These are phyloP conservation scores for Lamellibrachia luymesi DNA, from an alignment of 1,140 invertebrate species.

Conservation along the genomic window DNA sequence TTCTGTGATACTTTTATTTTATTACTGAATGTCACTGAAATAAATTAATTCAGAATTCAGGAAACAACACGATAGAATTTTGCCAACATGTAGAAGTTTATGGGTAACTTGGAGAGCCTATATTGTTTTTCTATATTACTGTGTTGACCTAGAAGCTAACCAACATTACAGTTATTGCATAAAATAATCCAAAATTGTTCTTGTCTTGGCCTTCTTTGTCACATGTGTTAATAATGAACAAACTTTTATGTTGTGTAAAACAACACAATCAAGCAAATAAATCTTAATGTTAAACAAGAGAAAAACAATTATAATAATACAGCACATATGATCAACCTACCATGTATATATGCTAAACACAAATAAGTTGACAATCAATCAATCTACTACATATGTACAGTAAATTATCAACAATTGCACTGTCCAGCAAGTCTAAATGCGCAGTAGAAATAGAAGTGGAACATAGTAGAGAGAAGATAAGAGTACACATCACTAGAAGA, in stretches of 20 bases:
- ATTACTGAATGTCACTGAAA: not conserved
- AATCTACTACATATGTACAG: not conserved
- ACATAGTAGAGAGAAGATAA: not conserved
- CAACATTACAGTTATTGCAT: too few species aligned
- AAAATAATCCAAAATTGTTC: too few species aligned
- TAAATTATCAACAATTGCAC: not conserved
- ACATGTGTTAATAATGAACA: too few species aligned
- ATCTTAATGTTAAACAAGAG: not conserved
- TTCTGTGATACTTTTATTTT: not conserved
- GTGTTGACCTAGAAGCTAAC: too few species aligned
- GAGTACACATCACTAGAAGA: not conserved
- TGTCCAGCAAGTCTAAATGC: not conserved
- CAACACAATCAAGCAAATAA: too few species aligned
- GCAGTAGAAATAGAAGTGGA: not conserved
- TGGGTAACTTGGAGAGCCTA: too few species aligned
- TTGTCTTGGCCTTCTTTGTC: too few species aligned
- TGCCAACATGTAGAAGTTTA: too few species aligned
- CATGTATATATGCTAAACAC: not conserved
- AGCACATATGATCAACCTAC: not conserved
- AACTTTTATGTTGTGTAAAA: too few species aligned
- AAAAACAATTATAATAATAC: not conserved
- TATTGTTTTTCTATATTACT: too few species aligned
- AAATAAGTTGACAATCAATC: too few species aligned
- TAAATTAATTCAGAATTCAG: not conserved
- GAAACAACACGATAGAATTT: not conserved